phyloP scores from a whole-genome alignment of 2,888 invertebrate species.

The Pollenia amentaria region DNA sequence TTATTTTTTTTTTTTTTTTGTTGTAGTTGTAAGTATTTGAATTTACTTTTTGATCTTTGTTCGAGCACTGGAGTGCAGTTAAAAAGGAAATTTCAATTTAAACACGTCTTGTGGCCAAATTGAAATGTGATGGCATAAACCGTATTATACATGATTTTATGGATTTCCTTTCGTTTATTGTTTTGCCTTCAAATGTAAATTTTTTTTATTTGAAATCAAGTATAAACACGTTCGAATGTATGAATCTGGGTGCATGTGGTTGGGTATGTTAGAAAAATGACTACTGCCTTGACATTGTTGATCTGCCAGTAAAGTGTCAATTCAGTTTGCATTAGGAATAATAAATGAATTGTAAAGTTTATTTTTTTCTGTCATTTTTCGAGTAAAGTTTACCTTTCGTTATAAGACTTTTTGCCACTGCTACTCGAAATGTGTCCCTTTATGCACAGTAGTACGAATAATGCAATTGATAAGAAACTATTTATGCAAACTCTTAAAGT shows the following conservation, averaged over 20 bases:
- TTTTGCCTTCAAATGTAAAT: conserved; percentile 25
- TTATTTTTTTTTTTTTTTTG: conserved; percentile 8
- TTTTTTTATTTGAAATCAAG: conserved; percentile 45
- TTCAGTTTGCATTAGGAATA: conserved; percentile 74
- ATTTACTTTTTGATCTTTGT: conserved; percentile 5
- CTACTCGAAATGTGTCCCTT: too few species aligned
- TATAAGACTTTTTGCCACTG: background rate
- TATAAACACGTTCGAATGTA: conserved; percentile 24
- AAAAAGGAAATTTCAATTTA: conserved; percentile 54
- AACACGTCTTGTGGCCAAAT: conserved; percentile 61
- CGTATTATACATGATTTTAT: conserved; percentile 66
- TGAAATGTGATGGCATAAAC: conserved; percentile 64
- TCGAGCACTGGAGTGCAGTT: background rate
- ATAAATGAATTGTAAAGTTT: conserved; percentile 69
- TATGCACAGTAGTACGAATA: too few species aligned
- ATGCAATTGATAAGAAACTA: too few species aligned
- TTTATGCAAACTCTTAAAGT: too few species aligned
- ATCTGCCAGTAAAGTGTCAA: conserved; percentile 74
- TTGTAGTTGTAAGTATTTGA: background rate
- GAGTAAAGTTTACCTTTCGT: conserved; percentile 19
- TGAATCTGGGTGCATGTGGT: conserved; percentile 13
- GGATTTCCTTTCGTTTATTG: conserved; percentile 42
- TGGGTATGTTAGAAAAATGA: conserved; percentile 21
- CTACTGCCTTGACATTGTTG: conserved; percentile 70
- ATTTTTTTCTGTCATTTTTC: conserved; percentile 37